A percentile compares a stretch with the other conserved stretches of the same genome.
phyloP scores from a whole-genome alignment of 2,113 vertebrate genomes.

The Ursus arctos region DNA sequence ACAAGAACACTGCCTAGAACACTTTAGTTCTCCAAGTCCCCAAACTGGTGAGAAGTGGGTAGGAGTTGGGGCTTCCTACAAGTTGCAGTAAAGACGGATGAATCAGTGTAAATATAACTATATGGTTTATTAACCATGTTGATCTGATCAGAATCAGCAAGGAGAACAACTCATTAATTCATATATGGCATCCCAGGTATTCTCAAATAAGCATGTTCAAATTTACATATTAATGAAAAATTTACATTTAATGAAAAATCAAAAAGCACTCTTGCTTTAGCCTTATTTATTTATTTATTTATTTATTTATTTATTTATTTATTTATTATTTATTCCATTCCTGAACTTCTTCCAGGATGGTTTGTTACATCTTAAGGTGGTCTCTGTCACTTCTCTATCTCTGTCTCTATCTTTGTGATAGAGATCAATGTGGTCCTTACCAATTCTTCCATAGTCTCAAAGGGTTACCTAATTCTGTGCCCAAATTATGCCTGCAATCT shows the following conservation, averaged over 20 bases:
- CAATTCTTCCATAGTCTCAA: background rate
- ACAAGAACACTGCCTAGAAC: background rate
- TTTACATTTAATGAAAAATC: background rate
- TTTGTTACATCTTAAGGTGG: background rate
- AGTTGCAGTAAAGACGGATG: background rate
- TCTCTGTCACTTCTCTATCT: background rate
- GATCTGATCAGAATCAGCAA: background rate
- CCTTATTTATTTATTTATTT: background rate
- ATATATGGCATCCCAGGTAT: background rate
- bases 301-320: background rate
- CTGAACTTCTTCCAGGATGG: background rate
- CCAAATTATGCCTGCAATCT: background rate
- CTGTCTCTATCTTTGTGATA: background rate
- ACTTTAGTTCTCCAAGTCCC: background rate
- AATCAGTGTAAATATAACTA: background rate
- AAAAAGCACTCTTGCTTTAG: background rate
- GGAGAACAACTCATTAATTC: background rate
- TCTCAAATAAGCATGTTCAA: background rate
- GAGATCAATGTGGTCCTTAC: background rate
- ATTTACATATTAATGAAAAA: background rate
- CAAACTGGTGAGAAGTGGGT: accelerated
- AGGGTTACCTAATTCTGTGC: background rate
- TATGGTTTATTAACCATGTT: background rate
- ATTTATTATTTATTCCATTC: background rate
- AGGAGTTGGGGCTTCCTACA: background rate